Percentiles rank a stretch among this genome's conserved stretches.
These are phyloP conservation scores for Drosophila kanapiae DNA, from an alignment of 1,140 invertebrate species.

Conservation along the genomic window DNA sequence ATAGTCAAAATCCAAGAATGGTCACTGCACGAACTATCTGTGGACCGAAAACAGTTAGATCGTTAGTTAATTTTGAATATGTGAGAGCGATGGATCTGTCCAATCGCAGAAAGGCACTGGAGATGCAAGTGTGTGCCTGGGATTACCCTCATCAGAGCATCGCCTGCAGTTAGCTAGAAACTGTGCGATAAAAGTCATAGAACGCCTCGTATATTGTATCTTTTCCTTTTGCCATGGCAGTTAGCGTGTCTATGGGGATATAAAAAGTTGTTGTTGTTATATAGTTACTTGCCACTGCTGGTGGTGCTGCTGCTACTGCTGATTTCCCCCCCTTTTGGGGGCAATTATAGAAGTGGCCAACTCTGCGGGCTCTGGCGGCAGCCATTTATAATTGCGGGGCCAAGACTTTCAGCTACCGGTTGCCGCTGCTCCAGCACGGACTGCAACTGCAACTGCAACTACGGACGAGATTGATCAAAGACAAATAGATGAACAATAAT, in stretches of 20 bases:
- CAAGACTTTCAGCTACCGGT: slow-evolving; percentile 42
- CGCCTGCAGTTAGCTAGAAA: slow-evolving; percentile 42
- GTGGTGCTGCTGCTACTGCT: slow-evolving; percentile 12
- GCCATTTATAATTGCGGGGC: slow-evolving; percentile 47
- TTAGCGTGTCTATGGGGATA: slow-evolving; percentile 33
- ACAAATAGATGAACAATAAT: slow-evolving; percentile 51
- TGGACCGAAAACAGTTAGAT: slow-evolving; percentile 30
- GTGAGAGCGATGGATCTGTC: slow-evolving; percentile 2
- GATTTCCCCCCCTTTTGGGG: slow-evolving; percentile 49
- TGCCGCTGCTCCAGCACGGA: neutral
- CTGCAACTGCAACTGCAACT: slow-evolving; percentile 19
- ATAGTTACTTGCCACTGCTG: slow-evolving; percentile 18
- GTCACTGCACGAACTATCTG: neutral
- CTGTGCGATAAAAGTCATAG: slow-evolving; percentile 49
- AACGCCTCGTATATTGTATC: slow-evolving; percentile 34
- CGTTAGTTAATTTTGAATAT: slow-evolving; percentile 30
- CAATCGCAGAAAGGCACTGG: neutral
- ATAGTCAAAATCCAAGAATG: neutral
- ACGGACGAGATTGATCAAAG: slow-evolving; percentile 43
- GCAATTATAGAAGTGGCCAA: slow-evolving; percentile 44
- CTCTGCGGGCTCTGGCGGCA: slow-evolving; percentile 33
- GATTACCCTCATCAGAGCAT: slow-evolving; percentile 46
- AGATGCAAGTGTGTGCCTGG: slow-evolving; percentile 1
- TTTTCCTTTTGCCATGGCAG: slow-evolving; percentile 12
- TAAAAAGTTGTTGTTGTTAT: slow-evolving; percentile 40